phyloP scores from a whole-genome alignment of 2,797 vertebrate genomes.

The Serranus cabrilla region DNA sequence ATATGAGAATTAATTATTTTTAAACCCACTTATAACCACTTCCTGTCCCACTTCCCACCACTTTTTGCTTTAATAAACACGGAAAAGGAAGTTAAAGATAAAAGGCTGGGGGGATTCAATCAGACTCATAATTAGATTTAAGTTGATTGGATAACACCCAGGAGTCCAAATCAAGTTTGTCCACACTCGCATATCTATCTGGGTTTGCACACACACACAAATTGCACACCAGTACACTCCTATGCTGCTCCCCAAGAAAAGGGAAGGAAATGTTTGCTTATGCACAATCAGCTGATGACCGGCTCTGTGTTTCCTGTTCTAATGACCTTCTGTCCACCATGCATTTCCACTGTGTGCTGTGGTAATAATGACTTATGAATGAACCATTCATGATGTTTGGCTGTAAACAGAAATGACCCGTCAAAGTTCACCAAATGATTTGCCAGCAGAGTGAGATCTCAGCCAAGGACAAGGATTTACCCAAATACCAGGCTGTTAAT shows the following conservation, averaged over 20 bases:
- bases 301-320: constrained; percentile 72
- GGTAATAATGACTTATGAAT: constrained; percentile 43
- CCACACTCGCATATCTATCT: background rate
- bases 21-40: too few species aligned
- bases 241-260: constrained; percentile 47
- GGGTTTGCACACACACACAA: constrained; percentile 1
- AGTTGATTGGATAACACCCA: too few species aligned
- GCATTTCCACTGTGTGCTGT: constrained; percentile 10
- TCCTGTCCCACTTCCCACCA: constrained; percentile 5
- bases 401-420: too few species aligned
- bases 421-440: constrained; percentile 19
- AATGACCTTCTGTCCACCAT: constrained; percentile 44
- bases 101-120: constrained; percentile 10
- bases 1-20: too few species aligned
- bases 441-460: constrained; percentile 14
- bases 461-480: constrained; percentile 51
- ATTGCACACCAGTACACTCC: background rate
- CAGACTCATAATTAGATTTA: constrained; percentile 1
- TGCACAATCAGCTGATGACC: constrained; percentile 79
- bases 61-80: constrained; percentile 40
- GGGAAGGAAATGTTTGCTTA: constrained; percentile 81
- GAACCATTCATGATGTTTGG: constrained; percentile 36
- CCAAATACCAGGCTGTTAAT: constrained; percentile 64
- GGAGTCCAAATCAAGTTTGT: too few species aligned
- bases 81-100: constrained; percentile 8